Evolutionary conservation across 2,113 vertebrate genomes (phyloP), one percentile per base, ranked within the genome.

Genomic region (Asarcornis scutulata): DNA sequence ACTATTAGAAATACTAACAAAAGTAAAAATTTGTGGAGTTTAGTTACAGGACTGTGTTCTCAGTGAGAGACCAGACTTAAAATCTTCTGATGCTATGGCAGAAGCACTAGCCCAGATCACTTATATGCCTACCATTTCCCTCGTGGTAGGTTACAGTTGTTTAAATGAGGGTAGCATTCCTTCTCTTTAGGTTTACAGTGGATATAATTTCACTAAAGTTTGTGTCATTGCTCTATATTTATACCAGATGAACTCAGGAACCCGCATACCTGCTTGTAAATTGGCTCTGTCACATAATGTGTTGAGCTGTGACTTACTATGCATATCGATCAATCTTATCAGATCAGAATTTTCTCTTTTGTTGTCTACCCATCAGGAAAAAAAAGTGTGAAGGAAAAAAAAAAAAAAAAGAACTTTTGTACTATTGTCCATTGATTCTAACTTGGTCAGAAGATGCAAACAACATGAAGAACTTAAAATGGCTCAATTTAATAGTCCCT

Each of bases 281-380:
- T 31, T 6, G 42, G 16, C 77, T 0, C 0, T 66, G 67, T 44
- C 66, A 22, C 50, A 2, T 27, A 2, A 13, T 7, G 52, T 3
- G 0, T 40, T 52, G 20, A 7, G 29, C 74, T 66, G 63, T 53
- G 56, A 15, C 42, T 21, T 22, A 68, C 40, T 31, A 23, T 80
- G 78, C 25, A 1, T 4, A 64, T 75, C 0, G 52, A 91, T 88
- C 31, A 3, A 27, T 60, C 81, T 46, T 9, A 46, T 16, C 93
- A 84, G 44, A 52, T 36, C 17, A 21, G 17, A 92, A 53, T 9
- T 73, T 86, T 27, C 69, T 85, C 77, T 67, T 69, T 40, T 82
- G 69, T 77, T 91, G 71, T 40, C 91, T 91, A 73, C 38, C 84
- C 52, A 56, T 78, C 82, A 91, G 89, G 72, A 95, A 95, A 89